Evolutionary conservation across 2,888 invertebrate genomes (phyloP).

Genomic region (Deroplatys truncata): DNA sequence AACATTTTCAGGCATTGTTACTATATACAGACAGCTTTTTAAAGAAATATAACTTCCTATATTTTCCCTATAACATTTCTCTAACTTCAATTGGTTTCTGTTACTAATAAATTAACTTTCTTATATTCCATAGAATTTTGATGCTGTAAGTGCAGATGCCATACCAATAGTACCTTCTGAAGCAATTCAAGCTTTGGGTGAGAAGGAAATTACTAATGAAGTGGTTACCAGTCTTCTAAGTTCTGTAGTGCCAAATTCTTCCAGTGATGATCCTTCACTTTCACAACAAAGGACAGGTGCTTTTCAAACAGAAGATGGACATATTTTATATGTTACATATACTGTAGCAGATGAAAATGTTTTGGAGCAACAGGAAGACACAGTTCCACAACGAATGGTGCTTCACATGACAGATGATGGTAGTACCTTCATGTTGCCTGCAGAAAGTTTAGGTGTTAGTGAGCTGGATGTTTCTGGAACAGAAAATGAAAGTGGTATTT

Average conservation of each 20-base stretch:
- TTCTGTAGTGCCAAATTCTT: neutral
- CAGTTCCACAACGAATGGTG: neutral
- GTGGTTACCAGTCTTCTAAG: neutral
- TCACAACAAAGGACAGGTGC: neutral
- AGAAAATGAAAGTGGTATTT: neutral
- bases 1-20: too few relatives aligned
- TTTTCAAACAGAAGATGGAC: conserved; percentile 26
- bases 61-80: too few relatives aligned
- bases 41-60: too few relatives aligned
- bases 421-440: neutral
- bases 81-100: too few relatives aligned
- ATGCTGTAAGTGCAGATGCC: neutral
- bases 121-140: conserved; percentile 1
- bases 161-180: neutral
- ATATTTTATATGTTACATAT: conserved; percentile 22
- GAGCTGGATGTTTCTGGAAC: neutral
- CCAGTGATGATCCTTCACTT: neutral
- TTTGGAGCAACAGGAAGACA: neutral
- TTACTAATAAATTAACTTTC: neutral
- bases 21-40: too few relatives aligned
- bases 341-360: neutral
- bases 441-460: neutral
- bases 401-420: conserved; percentile 1
- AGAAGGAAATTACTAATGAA: neutral
- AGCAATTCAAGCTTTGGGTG: neutral